Percentiles rank a stretch among this genome's conserved stretches.
These are phyloP conservation scores for Sinodicranocentrus sp. DNA, from an alignment of 2,888 invertebrate genomes.

Conservation along the genomic window DNA sequence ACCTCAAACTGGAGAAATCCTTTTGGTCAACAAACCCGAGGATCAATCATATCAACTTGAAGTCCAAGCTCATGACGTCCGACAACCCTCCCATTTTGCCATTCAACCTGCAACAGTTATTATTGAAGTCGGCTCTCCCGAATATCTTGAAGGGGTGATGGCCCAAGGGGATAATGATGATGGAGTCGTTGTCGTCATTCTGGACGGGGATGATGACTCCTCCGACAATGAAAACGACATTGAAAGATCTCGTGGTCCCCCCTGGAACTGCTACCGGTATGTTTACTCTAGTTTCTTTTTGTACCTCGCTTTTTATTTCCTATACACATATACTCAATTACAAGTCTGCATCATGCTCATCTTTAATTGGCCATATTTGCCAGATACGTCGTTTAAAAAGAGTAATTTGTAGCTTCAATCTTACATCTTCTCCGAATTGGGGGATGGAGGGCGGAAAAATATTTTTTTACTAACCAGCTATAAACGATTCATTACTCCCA, in stretches of 20 bases:
- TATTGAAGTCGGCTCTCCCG: constrained; percentile 83
- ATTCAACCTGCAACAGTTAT: constrained; percentile 86
- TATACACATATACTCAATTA: neutral
- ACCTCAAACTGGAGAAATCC: constrained; percentile 94
- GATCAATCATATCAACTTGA: constrained; percentile 84
- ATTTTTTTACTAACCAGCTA: constrained; percentile 70
- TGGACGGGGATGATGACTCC: constrained; percentile 79
- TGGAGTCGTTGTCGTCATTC: constrained; percentile 73
- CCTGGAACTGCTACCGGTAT: too few relatives aligned
- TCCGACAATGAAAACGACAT: constrained; percentile 71
- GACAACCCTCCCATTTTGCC: constrained; percentile 86
- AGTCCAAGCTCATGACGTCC: constrained; percentile 90
- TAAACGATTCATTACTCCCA: constrained; percentile 74
- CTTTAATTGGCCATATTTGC: too few relatives aligned
- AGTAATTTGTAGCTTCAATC: too few relatives aligned
- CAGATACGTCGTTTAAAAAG: too few relatives aligned
- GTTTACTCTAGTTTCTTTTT: too few relatives aligned
- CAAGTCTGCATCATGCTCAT: constrained; percentile 38
- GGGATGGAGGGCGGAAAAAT: constrained; percentile 67
- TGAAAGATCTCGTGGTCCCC: constrained; percentile 64
- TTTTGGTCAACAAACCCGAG: constrained; percentile 88
- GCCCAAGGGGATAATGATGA: constrained; percentile 79
- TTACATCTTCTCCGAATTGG: too few relatives aligned
- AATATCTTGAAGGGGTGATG: constrained; percentile 78
- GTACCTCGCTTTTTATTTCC: neutral